Base-by-base conservation (phyloP, 1,140 invertebrate species). In the Copidosoma floridanum region DNA sequence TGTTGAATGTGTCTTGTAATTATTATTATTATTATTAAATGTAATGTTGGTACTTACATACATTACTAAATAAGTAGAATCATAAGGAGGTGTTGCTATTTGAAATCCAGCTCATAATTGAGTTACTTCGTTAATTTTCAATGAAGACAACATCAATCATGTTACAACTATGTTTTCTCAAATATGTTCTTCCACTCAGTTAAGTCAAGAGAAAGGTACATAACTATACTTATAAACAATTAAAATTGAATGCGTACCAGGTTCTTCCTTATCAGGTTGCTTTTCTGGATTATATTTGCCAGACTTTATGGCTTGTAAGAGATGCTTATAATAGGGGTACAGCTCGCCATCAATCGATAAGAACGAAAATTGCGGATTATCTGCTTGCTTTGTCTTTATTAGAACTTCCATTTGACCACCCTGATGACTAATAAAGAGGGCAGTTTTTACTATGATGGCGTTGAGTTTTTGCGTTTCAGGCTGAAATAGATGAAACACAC, bases 331-430 rank as follows among this genome's bases (percentile, higher is more conserved):
- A 80, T 97, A 99, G 1, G 88, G 86, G 82, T 98, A 88, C 16
- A 99, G 79, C 0, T 81, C 71, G 58, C 92, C 86, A 64, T 93
- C 91, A 75, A 93, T 93, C 38, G 91, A 90, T 18, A 99, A 82
- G 79, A 99, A 99, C 48, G 89, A 83, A 82, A 99, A 99, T 78
- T 96, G 93, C 2, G 88, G 83, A 82, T 99, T 99, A 66, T 90
- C 88, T 0, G 91, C 85, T 77, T 99, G 97, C 79, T 98, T 99
- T 8, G 95, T 92, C 82, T 98, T 98, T 55, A 99, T 89, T 0
- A 99, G 83, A 53, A 99, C 97, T 82, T 99, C 97, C 95, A 99
- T 98, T 82, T 99, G 97, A 27, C 88, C 83, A 1, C 96, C 97
- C 76, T 99, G 95, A 41, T 86, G 83, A 60, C 91, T 89, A 63